phyloP scores from a whole-genome alignment of 1,140 invertebrate genomes.

The Rhizoglyphus robini region DNA sequence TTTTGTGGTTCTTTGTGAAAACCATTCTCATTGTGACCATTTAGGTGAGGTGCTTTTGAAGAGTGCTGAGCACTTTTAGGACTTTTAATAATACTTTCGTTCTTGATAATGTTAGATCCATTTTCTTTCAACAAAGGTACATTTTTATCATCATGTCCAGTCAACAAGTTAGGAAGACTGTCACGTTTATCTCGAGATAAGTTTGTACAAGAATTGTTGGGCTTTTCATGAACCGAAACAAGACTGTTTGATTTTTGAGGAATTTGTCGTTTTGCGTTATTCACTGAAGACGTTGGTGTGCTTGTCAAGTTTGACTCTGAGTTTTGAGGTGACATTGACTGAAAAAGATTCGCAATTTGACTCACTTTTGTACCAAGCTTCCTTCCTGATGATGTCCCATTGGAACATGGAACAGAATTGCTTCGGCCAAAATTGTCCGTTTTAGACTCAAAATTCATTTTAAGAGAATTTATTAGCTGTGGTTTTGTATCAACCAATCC shows the following conservation, averaged over 20 bases:
- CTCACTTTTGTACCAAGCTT: slow-evolving; percentile 28
- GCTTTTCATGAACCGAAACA: not conserved
- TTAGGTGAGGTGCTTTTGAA: too few species aligned
- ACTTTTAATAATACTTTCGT: too few species aligned
- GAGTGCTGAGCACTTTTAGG: too few species aligned
- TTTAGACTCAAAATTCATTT: not conserved
- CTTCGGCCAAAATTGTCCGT: not conserved
- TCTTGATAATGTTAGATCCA: too few species aligned
- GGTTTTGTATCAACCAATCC: not conserved
- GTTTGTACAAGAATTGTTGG: not conserved
- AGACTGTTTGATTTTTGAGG: slow-evolving; percentile 8
- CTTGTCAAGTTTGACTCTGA: slow-evolving; percentile 5
- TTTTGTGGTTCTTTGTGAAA: too few species aligned
- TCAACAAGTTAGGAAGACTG: slow-evolving; percentile 1
- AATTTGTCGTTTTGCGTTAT: not conserved
- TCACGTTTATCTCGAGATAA: not conserved
- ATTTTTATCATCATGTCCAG: not conserved
- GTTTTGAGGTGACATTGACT: slow-evolving; percentile 20
- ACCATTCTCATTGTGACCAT: too few species aligned
- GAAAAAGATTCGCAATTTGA: slow-evolving; percentile 27
- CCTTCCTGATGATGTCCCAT: not conserved
- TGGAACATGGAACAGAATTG: slow-evolving; percentile 2
- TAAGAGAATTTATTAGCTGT: slow-evolving; percentile 4
- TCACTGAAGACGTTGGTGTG: not conserved
- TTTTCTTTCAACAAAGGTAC: too few species aligned